Evolutionary conservation across 2,888 invertebrate genomes (phyloP), one percentile per base, ranked within the genome.

Genomic region (Diloba caeruleocephala): DNA sequence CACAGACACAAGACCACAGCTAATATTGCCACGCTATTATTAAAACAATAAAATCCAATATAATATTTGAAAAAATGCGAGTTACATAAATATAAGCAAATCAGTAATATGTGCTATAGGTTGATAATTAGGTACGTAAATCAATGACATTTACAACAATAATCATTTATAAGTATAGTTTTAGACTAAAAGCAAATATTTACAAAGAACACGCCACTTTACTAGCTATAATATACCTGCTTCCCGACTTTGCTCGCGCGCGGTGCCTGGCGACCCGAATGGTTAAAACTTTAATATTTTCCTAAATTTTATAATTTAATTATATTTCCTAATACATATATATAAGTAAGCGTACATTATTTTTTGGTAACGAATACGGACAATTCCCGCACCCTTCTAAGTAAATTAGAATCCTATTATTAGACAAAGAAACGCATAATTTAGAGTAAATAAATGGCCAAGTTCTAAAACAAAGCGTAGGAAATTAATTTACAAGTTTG

Each of bases 171-270:
- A 78, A 76, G 76, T 80, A 79, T 81, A 79, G 70, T 80, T 84
- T 84, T 85, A 85, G 58, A 84, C 87, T 92, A 91, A 78, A 89
- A 90, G 91, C 90, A 78, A 85, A 74, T 91, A 92, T 91, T 85
- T 92, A 92, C 91, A 91, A 61, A 81, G 79, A 84, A 84, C 88
- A 84, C 82, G 81, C 82, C 86, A 79, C 85, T 79, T 83, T 80
- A 79, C 87, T 84, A 85, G 84, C 87, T 87, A 86, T n/a, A n/a
- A n/a, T 65, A 79, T 74, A 85, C 87, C 87, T 87, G 85, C 89
- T 84, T 84, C 78, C 85, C 85, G 78, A 79, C 78, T 46, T 42
- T 48, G 75, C 79, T 51, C 58, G 28, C 67, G 62, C 73, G 62
- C 60, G 59, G 61, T 49, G 52, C 55, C 66, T 42, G 55, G 32